These are phyloP conservation scores for Lithobates sylvaticus DNA, from an alignment of 2,797 vertebrate genomes.

Conservation along the genomic window DNA sequence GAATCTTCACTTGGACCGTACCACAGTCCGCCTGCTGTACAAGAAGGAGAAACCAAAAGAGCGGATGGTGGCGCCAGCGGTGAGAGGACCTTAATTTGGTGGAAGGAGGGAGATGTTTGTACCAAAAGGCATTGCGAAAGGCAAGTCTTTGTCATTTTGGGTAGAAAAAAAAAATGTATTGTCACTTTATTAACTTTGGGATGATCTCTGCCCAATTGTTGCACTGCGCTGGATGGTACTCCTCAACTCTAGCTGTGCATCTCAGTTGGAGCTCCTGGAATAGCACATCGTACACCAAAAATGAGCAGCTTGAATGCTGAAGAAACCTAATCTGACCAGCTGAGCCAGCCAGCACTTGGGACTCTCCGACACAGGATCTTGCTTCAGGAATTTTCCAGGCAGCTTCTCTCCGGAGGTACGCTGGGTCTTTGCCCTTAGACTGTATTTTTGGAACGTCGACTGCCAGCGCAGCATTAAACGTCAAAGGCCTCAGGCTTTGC, in stretches of 20 bases:
- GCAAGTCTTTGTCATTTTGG: no score
- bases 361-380: conserved; percentile 37
- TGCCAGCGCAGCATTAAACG: conserved; percentile 57
- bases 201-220: no score
- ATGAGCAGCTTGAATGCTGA: conserved; percentile 1
- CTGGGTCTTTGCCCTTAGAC: conserved; percentile 54
- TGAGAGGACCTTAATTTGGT: no score
- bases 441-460: conserved; percentile 52
- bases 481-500: conserved; percentile 28
- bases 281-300: neutral
- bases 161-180: no score
- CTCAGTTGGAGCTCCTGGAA: neutral
- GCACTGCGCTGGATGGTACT: neutral
- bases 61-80: no score
- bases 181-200: no score
- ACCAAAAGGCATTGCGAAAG: no score
- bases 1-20: no score
- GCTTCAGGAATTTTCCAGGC: conserved; percentile 55
- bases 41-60: no score
- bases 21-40: no score
- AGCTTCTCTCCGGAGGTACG: conserved; percentile 38
- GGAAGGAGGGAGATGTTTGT: no score
- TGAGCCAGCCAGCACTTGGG: conserved; percentile 6
- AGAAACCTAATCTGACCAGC: conserved; percentile 9
- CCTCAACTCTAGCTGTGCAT: no score